phyloP scores from a whole-genome alignment of 2,113 vertebrate genomes.

The Phoxinus phoxinus region DNA sequence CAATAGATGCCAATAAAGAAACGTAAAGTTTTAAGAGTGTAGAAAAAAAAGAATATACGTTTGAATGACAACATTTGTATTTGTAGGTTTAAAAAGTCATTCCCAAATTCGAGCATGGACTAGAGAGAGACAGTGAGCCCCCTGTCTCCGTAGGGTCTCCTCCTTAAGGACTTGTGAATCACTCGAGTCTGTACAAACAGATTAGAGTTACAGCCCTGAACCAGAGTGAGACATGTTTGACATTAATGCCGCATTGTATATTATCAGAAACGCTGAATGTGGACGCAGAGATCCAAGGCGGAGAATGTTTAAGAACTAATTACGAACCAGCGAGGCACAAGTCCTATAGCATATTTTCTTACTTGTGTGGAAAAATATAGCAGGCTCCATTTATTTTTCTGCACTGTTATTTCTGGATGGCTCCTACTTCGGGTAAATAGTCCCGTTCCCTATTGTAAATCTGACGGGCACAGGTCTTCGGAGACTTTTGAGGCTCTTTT shows the following conservation, averaged over 20 bases:
- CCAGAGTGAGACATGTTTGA: constrained; percentile 77
- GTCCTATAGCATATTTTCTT: constrained; percentile 78
- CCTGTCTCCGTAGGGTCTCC: constrained; percentile 34
- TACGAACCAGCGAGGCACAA: constrained; percentile 78
- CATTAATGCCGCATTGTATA: constrained; percentile 79
- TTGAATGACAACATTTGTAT: neutral
- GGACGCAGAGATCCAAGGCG: constrained; percentile 75
- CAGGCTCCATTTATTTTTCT: constrained; percentile 81
- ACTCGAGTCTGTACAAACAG: constrained; percentile 72
- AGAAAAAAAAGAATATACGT: neutral
- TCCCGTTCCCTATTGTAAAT: constrained; percentile 79
- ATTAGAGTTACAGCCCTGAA: constrained; percentile 74
- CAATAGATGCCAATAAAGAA: too few relatives aligned
- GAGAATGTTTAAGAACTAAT: constrained; percentile 81
- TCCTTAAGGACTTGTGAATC: constrained; percentile 61
- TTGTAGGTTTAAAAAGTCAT: neutral
- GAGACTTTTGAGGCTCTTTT: constrained; percentile 75
- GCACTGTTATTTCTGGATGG: constrained; percentile 82
- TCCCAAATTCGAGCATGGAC: neutral
- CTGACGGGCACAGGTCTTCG: constrained; percentile 79
- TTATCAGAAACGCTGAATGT: constrained; percentile 76
- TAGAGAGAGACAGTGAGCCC: constrained; percentile 25
- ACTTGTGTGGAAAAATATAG: constrained; percentile 80
- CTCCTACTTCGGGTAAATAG: constrained; percentile 76
- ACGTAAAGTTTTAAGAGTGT: too few relatives aligned